Conservation (phyloP, 2,113 vertebrate species). For the Corythornis cristatus region DNA sequence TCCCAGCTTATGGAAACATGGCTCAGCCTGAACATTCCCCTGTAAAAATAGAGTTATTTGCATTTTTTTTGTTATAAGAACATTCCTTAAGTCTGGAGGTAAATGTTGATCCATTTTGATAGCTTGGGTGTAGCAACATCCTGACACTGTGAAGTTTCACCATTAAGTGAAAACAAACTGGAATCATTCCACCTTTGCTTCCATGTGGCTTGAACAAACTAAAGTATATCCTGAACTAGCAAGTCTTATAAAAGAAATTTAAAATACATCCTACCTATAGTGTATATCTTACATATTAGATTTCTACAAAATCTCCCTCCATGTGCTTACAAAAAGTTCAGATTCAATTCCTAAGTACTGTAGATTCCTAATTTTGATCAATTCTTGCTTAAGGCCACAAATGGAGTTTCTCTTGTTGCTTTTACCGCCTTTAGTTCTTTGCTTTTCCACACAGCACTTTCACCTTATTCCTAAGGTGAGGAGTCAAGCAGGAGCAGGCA, state of each 20-base stretch:
- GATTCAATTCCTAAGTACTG: neutral
- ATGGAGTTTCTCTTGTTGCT: neutral
- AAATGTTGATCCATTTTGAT: conserved; percentile 47
- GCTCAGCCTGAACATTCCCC: conserved; percentile 42
- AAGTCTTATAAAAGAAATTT: conserved; percentile 27
- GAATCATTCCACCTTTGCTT: conserved; percentile 14
- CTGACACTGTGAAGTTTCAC: neutral
- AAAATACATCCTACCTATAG: conserved; percentile 23
- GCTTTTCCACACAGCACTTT: neutral
- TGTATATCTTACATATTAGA: conserved; percentile 10
- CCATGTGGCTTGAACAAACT: neutral
- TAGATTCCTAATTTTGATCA: neutral
- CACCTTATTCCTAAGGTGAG: neutral
- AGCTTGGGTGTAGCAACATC: conserved; percentile 54
- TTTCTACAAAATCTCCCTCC: neutral
- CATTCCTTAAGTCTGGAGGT: conserved; percentile 67
- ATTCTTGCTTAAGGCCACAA: conserved; percentile 41
- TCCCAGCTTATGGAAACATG: conserved; percentile 20
- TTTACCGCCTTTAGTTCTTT: neutral
- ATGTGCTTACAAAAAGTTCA: conserved; percentile 9
- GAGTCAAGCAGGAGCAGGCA: neutral
- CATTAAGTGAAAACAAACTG: neutral
- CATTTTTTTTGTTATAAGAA: conserved; percentile 40
- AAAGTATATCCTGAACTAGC: neutral
- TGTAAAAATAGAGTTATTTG: conserved; percentile 33